phyloP scores from a whole-genome alignment of 2,113 vertebrate genomes.

The Petrocephalus microphthalmus region DNA sequence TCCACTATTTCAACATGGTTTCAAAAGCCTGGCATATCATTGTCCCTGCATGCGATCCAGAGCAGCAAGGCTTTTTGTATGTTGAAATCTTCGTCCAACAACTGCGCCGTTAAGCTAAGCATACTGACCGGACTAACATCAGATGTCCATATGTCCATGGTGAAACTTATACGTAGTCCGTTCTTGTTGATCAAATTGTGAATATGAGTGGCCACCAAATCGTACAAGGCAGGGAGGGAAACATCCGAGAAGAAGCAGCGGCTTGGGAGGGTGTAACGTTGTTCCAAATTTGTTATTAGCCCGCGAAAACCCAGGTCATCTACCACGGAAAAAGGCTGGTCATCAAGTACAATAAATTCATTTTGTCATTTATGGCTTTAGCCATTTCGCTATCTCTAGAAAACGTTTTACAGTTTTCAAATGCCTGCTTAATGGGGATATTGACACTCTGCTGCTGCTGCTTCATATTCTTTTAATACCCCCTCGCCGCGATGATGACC shows the following conservation, averaged over 20 bases:
- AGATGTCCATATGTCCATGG: not conserved
- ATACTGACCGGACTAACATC: not conserved
- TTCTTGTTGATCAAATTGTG: not conserved
- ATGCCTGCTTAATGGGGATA: too few relatives aligned
- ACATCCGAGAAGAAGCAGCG: too few relatives aligned
- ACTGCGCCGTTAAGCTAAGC: not conserved
- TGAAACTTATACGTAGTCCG: not conserved
- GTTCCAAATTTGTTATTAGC: not conserved
- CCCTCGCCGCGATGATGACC: too few relatives aligned
- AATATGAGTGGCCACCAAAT: not conserved
- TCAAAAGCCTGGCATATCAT: too few relatives aligned
- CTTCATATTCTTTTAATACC: too few relatives aligned
- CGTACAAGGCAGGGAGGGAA: not conserved
- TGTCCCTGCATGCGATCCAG: too few relatives aligned
- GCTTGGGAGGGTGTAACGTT: not conserved
- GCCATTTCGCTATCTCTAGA: too few relatives aligned
- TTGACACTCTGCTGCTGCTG: too few relatives aligned
- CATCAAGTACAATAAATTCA: not conserved
- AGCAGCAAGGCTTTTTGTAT: not conserved
- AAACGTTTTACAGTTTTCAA: too few relatives aligned
- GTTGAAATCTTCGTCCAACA: not conserved
- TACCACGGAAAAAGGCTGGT: not conserved
- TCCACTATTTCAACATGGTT: not conserved
- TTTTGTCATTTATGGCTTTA: not conserved
- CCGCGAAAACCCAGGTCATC: not conserved